Evolutionary conservation across 2,113 vertebrate species (phyloP), one percentile per base, ranked within the genome.

Genomic region (Callipepla squamata): DNA sequence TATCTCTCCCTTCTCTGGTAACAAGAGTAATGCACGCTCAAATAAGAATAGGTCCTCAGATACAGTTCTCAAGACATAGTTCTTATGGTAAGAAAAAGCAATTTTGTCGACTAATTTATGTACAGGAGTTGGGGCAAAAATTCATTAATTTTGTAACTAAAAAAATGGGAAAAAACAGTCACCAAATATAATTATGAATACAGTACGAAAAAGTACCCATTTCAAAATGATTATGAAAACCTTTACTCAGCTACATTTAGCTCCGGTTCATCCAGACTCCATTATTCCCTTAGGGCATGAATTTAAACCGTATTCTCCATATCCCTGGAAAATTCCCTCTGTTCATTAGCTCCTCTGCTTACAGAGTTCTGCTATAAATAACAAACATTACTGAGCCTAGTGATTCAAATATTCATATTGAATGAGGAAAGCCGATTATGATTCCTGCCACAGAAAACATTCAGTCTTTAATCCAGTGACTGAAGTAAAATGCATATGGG

Each of bases 241-340:
- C 65, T 38, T 80, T 59, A 70, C 20, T 74, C 51, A 87, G 38
- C 9, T 85, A 36, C 14, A 0, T 73, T 73, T 91, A 85, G 72
- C 7, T 22, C 13, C 55, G 4, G 17, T 51, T 95, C 48, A 80
- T 48, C 21, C 48, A 85, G 22, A 90, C 68, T 73, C 23, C n/a
- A 51, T 23, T 73, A 58, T 19, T 87, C 59, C 80, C 22, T 30
- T 21, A 45, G 25, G 15, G 17, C 85, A 5, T 59, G 23, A 40
- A 91, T 57, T 76, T 79, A 87, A 95, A 89, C 7, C 16, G 65
- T 30, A 23, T 61, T 92, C 87, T 90, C 44, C 45, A 22, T n/a
- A 79, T 44, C 30, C 19, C n/a, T 85, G 19, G 14, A 45, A 87
- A 73, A 18, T 13, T 38, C 30, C 22, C 13, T 88, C 67, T 92